Conservation (phyloP, 92 coral and sea anemone genomes). For the Parazoanthus atlanticus region DNA sequence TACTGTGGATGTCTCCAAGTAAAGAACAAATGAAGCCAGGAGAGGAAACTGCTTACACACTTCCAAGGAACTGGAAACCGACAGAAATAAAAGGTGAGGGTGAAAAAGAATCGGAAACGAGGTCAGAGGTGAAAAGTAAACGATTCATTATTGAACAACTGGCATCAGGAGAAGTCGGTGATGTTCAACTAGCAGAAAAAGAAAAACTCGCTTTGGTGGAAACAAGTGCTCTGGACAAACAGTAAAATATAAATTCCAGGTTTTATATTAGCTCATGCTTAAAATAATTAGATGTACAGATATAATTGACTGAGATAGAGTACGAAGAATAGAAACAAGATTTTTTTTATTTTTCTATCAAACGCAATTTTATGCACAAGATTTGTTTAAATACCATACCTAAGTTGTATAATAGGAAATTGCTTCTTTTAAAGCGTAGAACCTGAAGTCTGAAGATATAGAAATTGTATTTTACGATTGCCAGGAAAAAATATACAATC, state of each 20-base stretch:
- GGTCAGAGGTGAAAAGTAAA: neutral
- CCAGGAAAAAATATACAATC: neutral
- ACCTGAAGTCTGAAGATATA: neutral
- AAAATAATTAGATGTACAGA: conserved; percentile 28
- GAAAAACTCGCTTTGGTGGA: neutral
- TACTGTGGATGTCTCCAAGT: neutral
- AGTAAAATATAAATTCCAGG: neutral
- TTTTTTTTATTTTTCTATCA: conserved; percentile 35
- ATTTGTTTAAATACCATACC: conserved; percentile 9
- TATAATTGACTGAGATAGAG: conserved; percentile 12
- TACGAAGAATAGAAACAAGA: neutral
- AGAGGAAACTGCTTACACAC: neutral
- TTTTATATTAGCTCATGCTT: neutral
- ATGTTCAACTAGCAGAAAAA: neutral
- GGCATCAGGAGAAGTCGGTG: neutral
- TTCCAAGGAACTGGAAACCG: conserved; percentile 16
- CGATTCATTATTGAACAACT: conserved; percentile 29
- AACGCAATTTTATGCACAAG: neutral
- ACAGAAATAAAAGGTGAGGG: neutral
- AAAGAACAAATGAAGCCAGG: neutral
- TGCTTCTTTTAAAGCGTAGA: conserved; percentile 10
- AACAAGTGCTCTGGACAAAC: conserved; percentile 1
- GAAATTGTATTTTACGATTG: conserved; percentile 6
- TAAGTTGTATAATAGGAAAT: conserved; percentile 16
- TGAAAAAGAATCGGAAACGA: neutral